Percentiles rank a stretch among this genome's conserved stretches.
These are phyloP conservation scores for Lycia hirtaria DNA, from an alignment of 2,888 invertebrate species.

Conservation along the genomic window DNA sequence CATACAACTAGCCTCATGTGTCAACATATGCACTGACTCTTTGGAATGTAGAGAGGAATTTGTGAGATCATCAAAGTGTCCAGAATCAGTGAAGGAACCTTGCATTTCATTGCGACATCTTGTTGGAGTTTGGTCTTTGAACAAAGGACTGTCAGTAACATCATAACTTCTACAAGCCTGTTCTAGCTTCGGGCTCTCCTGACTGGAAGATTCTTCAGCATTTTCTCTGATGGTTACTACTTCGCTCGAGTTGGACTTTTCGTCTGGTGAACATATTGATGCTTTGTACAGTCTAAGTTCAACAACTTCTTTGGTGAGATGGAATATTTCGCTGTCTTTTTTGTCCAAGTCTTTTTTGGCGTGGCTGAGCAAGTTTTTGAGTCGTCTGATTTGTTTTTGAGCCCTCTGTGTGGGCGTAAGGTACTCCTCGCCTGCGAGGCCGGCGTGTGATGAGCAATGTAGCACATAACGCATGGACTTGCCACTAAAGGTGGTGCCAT, in stretches of 20 bases:
- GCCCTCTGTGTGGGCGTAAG: conserved; percentile 95
- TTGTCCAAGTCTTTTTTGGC: conserved; percentile 91
- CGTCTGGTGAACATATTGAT: conserved; percentile 91
- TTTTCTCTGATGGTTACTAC: conserved; percentile 91
- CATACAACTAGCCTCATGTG: conserved; percentile 83
- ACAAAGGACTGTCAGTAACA: conserved; percentile 80
- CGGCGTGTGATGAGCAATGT: conserved; percentile 93
- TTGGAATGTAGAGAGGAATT: conserved; percentile 92
- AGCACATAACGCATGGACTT: conserved; percentile 92
- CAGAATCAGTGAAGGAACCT: conserved; percentile 93
- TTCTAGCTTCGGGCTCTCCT: conserved; percentile 65
- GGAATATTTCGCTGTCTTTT: conserved; percentile 93
- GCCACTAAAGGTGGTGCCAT: conserved; percentile 89
- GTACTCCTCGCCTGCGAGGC: conserved; percentile 92
- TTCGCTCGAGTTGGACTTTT: conserved; percentile 91
- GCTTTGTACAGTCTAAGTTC: conserved; percentile 92
- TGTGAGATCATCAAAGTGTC: conserved; percentile 93
- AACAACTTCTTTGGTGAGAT: conserved; percentile 91
- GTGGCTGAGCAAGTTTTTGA: conserved; percentile 89
- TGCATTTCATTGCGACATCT: conserved; percentile 87
- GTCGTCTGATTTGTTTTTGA: conserved; percentile 91
- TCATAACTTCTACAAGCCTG: conserved; percentile 76
- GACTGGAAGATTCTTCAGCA: conserved; percentile 72
- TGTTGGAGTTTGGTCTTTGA: conserved; percentile 76
- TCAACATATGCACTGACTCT: conserved; percentile 87